Percentiles rank a stretch among this genome's conserved stretches.
These are phyloP conservation scores for Caenorhabditis doughertyi DNA, from an alignment of 2,888 invertebrate genomes.

Conservation along the genomic window DNA sequence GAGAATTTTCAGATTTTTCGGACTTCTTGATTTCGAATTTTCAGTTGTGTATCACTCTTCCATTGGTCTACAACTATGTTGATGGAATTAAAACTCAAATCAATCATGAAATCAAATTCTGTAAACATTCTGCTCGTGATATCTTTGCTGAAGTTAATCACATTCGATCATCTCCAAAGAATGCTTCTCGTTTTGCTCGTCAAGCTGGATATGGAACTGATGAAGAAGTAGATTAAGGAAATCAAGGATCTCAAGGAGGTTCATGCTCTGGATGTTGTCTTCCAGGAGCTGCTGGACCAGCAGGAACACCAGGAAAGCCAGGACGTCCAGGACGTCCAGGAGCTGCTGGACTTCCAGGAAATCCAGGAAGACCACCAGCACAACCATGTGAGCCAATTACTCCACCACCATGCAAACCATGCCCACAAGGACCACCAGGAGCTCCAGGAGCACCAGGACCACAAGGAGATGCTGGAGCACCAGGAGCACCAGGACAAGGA, in stretches of 20 bases:
- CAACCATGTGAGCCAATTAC: constrained; percentile 67
- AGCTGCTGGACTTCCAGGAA: constrained; percentile 73
- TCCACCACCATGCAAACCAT: constrained; percentile 71
- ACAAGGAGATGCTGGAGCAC: constrained; percentile 61
- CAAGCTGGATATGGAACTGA: constrained; percentile 15
- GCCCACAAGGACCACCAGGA: constrained; percentile 70
- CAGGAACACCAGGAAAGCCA: constrained; percentile 67
- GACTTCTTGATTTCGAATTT: neutral
- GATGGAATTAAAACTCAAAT: constrained; percentile 30
- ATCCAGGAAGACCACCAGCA: constrained; percentile 64
- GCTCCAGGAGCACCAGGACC: constrained; percentile 73
- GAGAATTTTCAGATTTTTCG: neutral
- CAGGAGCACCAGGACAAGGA: constrained; percentile 49
- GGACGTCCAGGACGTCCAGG: constrained; percentile 68
- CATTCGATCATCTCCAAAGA: constrained; percentile 16
- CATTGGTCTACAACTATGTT: constrained; percentile 29
- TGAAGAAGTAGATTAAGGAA: constrained; percentile 8
- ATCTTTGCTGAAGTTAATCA: constrained; percentile 22
- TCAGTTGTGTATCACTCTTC: constrained; percentile 19
- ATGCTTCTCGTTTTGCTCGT: constrained; percentile 35
- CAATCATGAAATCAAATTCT: constrained; percentile 35
- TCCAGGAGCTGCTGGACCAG: constrained; percentile 38
- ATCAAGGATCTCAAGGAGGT: constrained; percentile 17
- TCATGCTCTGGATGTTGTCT: constrained; percentile 33
- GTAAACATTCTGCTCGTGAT: constrained; percentile 35